These are phyloP conservation scores for Poeciliopsis gracilis DNA, from an alignment of 2,797 vertebrate genomes.

Conservation along the genomic window DNA sequence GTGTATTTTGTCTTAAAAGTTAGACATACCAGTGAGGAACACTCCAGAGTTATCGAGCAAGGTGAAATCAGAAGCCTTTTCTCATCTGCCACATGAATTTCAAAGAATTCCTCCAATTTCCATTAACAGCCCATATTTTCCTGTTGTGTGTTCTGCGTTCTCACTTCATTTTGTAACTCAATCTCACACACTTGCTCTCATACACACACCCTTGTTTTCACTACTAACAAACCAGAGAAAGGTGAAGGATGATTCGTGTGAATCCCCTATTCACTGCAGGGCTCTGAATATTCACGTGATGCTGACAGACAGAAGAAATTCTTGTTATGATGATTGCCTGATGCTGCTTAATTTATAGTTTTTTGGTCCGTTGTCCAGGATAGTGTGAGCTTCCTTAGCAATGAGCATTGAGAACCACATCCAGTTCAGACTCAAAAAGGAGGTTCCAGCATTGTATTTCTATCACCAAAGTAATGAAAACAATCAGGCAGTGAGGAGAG, in stretches of 20 bases:
- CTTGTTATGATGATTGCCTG: neutral
- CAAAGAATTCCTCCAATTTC: conserved; percentile 7
- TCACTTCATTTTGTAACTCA: conserved; percentile 10
- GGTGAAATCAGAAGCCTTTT: neutral
- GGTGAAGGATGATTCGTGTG: neutral
- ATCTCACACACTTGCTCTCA: neutral
- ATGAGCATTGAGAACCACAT: neutral
- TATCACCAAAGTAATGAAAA: conserved; percentile 6
- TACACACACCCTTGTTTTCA: conserved; percentile 1
- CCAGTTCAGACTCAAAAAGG: neutral
- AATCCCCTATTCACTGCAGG: neutral
- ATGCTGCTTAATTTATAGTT: neutral
- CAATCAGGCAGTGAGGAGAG: conserved; percentile 6
- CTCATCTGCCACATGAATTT: conserved; percentile 12
- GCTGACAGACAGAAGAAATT: neutral
- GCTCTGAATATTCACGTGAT: neutral
- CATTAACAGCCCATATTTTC: conserved; percentile 20
- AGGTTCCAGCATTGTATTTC: conserved; percentile 7
- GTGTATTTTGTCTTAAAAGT: neutral
- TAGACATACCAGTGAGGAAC: neutral
- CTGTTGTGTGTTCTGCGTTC: conserved; percentile 12
- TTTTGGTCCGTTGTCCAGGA: neutral
- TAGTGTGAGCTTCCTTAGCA: neutral
- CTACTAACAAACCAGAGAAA: conserved; percentile 10
- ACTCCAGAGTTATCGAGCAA: neutral